Conservation (phyloP, 2,888 invertebrate species). For the Drosophila testacea region DNA sequence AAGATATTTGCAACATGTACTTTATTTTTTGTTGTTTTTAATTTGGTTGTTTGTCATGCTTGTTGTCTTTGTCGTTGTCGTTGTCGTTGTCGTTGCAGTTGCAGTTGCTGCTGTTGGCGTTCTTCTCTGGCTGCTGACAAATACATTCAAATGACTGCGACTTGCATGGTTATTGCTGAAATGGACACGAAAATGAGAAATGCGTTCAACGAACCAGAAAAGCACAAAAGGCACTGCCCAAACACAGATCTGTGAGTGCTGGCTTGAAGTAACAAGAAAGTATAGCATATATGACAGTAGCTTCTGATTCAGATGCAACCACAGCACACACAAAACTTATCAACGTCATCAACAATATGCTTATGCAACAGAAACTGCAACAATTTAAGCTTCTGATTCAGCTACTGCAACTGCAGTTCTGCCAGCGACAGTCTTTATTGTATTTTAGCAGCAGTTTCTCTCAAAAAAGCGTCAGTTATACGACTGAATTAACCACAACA, state of each 20-base stretch:
- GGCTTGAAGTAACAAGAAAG: slow-evolving; percentile 54
- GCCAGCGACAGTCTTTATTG: slow-evolving; percentile 57
- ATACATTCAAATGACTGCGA: slow-evolving; percentile 70
- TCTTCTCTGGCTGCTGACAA: slow-evolving; percentile 53
- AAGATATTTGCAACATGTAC: slow-evolving; percentile 72
- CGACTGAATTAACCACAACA: slow-evolving; percentile 55
- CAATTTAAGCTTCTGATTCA: slow-evolving; percentile 28
- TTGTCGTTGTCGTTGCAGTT: no score
- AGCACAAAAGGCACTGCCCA: slow-evolving; percentile 61
- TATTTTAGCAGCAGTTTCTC: slow-evolving; percentile 33
- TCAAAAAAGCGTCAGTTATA: slow-evolving; percentile 45
- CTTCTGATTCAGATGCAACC: slow-evolving; percentile 37
- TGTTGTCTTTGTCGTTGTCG: slow-evolving; percentile 23
- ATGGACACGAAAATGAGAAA: slow-evolving; percentile 81
- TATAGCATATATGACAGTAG: slow-evolving; percentile 39
- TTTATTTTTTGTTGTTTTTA: slow-evolving; percentile 59
- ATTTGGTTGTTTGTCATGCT: slow-evolving; percentile 75
- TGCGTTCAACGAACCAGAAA: slow-evolving; percentile 79
- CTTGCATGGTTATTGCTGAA: slow-evolving; percentile 52
- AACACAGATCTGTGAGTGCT: slow-evolving; percentile 16
- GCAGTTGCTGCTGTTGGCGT: slow-evolving; percentile 33
- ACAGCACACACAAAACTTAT: slow-evolving; percentile 73
- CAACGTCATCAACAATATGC: slow-evolving; percentile 58
- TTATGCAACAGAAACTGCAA: slow-evolving; percentile 24
- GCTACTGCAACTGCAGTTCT: slow-evolving; percentile 45